phyloP scores from a whole-genome alignment of 2,113 vertebrate genomes.

The Saimiri boliviensis region DNA sequence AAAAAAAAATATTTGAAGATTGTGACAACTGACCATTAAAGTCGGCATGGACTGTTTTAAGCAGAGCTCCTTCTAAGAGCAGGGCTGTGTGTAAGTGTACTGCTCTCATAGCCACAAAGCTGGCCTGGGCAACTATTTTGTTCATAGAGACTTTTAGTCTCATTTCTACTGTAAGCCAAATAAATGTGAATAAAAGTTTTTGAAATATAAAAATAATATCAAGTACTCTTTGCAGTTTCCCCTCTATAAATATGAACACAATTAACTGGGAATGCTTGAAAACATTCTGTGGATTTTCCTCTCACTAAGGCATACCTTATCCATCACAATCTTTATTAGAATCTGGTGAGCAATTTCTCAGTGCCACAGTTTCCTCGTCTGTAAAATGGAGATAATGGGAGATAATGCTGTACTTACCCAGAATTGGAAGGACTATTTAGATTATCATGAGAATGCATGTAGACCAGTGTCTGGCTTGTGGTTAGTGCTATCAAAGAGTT shows the following conservation, averaged over 20 bases:
- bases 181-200: not conserved
- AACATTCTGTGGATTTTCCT: not conserved
- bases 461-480: not conserved
- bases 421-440: not conserved
- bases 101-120: not conserved
- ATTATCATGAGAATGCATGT: not conserved
- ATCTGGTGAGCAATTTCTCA: not conserved
- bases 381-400: not conserved
- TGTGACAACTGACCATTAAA: not conserved
- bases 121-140: not conserved
- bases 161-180: not conserved
- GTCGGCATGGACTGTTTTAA: not conserved
- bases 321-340: not conserved
- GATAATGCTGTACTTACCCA: not conserved
- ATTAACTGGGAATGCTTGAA: not conserved
- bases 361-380: not conserved
- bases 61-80: not conserved
- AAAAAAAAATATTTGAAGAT: not conserved
- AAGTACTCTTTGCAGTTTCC: not conserved
- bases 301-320: not conserved
- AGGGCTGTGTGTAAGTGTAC: not conserved
- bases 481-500: not conserved
- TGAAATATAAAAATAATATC: not conserved
- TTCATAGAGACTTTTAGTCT: not conserved
- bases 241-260: not conserved